Conservation (phyloP, 37 sponge, comb jelly and placozoan genomes). For the Cladorhizidae sp. region DNA sequence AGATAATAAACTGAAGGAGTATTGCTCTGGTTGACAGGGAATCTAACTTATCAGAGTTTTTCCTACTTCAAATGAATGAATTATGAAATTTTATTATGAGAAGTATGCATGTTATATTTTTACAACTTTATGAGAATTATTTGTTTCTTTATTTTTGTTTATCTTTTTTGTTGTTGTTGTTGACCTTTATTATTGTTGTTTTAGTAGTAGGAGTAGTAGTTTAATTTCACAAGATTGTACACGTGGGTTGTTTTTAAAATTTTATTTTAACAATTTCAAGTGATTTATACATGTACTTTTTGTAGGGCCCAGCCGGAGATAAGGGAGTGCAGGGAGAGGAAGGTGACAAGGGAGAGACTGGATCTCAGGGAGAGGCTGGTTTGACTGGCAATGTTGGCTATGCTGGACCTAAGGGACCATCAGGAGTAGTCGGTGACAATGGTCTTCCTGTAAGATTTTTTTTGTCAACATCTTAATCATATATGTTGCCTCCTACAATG, state of each 20-base stretch:
- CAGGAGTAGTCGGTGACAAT: conserved; percentile 56
- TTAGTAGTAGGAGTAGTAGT: background rate
- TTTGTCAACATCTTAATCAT: too few species aligned
- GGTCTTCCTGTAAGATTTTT: conserved; percentile 35
- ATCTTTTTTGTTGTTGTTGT: too few species aligned
- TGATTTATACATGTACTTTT: background rate
- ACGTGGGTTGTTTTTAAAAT: background rate
- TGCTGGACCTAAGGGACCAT: conserved; percentile 56
- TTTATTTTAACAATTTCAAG: background rate
- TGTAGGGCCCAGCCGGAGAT: conserved; percentile 40
- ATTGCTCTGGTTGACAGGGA: too few species aligned
- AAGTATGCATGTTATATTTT: too few species aligned
- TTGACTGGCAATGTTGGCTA: conserved; percentile 43
- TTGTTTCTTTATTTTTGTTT: too few species aligned
- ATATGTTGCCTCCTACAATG: too few species aligned
- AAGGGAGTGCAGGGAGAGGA: conserved; percentile 50
- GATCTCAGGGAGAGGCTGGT: conserved; percentile 50
- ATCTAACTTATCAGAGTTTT: too few species aligned
- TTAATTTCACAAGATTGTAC: background rate
- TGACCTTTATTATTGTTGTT: background rate
- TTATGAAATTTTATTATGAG: too few species aligned
- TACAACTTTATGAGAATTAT: too few species aligned
- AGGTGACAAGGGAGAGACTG: conserved; percentile 55
- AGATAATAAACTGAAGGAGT: too few species aligned
- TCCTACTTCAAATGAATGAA: too few species aligned